These are phyloP conservation scores for Phaetusa simplex DNA, from an alignment of 2,113 vertebrate genomes.

Conservation along the genomic window DNA sequence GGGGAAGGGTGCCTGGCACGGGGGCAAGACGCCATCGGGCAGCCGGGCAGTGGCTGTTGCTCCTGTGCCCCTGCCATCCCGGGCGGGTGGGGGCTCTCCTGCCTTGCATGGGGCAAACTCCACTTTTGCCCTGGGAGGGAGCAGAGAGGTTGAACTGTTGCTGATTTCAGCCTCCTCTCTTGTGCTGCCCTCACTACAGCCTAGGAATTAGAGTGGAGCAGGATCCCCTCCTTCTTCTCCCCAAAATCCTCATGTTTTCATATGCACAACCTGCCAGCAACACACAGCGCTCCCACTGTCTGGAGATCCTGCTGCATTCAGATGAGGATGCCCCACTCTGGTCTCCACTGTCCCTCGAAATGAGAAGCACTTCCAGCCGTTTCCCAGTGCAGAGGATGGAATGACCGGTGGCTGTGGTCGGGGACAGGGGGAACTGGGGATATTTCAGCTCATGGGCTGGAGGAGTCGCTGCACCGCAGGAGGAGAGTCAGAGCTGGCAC, in stretches of 20 bases:
- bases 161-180: neutral
- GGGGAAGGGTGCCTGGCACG: neutral
- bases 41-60: neutral
- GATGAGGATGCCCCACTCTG: neutral
- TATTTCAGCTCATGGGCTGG: neutral
- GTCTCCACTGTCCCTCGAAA: neutral
- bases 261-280: neutral
- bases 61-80: neutral
- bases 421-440: neutral
- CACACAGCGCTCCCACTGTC: no score
- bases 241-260: neutral
- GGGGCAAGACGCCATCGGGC: neutral
- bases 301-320: neutral
- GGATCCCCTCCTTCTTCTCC: neutral
- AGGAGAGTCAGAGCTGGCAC: neutral
- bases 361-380: neutral
- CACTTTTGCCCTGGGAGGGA: neutral
- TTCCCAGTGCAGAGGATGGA: neutral
- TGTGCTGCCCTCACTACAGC: neutral
- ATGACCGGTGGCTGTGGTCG: neutral
- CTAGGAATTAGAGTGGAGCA: neutral
- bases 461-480: neutral
- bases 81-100: fast-evolving
- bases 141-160: neutral
- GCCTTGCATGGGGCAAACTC: neutral